Base-by-base conservation (phyloP, 1,140 invertebrate genomes). In the Drosophila repletoides region DNA sequence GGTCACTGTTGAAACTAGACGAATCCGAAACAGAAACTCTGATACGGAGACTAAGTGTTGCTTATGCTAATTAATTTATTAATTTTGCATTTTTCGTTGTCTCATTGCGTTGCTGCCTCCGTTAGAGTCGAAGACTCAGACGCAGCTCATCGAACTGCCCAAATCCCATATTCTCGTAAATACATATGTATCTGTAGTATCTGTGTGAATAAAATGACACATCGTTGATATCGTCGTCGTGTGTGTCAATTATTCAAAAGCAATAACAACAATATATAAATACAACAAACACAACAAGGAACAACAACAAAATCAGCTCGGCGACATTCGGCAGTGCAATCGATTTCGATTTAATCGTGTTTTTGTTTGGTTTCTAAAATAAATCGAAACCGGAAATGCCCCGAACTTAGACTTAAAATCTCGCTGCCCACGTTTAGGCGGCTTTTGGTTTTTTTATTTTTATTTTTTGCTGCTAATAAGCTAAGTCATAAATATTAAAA, bases 31-130 rank as follows among this genome's bases (percentile, higher is more conserved):
- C 65, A 46, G 51, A 43, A 21, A 40, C 36, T 40, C 36, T 21
- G 12, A 40, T 55, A 38, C 33, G 17, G 19, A 24, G 38, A 56
- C 59, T 55, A 59, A 75, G 40, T 55, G 67, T 46, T 68, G 68
- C 68, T 65, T 83, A 83, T 83, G 79, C 79, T 84, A 84, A 84
- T 84, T 84, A 79, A 77, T 79, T 84, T 83, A 83, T 81, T 52
- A 83, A 70, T 64, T 69, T 53, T 68, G 28, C 29, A 34, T 66
- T 60, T 66, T 52, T 26, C n/a, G 14, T 59, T 52, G 22, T 48
- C 10, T 59, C 28, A 31, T 24, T 45, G 53, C 53, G 48, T 36
- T 52, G 31, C 31, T 31, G 45, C 26, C 26, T n/a, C 9, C 10
- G 1, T 1, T 55, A 40, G 36, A 45, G 26, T 40, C n/a, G 60